Evolutionary conservation across 2,113 vertebrate genomes (phyloP), one percentile per base, ranked within the genome.

Genomic region (Psittacara wagleri): DNA sequence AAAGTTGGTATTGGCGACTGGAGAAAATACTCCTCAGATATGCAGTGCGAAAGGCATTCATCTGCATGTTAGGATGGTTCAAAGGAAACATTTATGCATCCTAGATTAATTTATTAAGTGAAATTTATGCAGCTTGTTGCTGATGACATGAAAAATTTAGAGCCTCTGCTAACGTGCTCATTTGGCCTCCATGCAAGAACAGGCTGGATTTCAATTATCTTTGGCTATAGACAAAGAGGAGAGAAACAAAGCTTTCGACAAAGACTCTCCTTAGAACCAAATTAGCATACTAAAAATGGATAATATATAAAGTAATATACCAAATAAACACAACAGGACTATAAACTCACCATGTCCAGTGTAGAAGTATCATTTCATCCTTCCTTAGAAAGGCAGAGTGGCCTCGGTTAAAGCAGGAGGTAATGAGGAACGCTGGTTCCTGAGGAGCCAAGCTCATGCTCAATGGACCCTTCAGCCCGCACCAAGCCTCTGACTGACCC

Each of bases 111-210:
- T 97, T 95, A 93, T 90, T 55, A 95, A 93, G 85, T 73, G 63
- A 96, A 94, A 96, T 96, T 92, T 93, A 97, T 97, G 95, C 93
- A 95, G 96, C 93, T 96, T 94, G 93, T 90, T 95, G 93, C 88
- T 59, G 86, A 94, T 81, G 92, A 96, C 92, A 96, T 94, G 92
- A 96, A 96, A 97, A 94, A 96, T 92, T 63, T 83, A 90, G 88
- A 95, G 92, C 76, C 85, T 83, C 87, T 75, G 76, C 76, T 86
- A 94, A 83, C 1, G 80, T 83, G 80, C 92, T 88, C 90, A n/a
- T 88, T 96, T 94, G 95, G 92, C 83, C 88, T 94, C 52, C 92
- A 78, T 16, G 62, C 72, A 90, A 96, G 85, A 93, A 51, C 41
- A 90, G 88, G 43, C 72, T 81, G 69, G 86, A 52, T 90, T 90